phyloP scores from a whole-genome alignment of 2,797 vertebrate species.

The Kryptolebias ocellatus region DNA sequence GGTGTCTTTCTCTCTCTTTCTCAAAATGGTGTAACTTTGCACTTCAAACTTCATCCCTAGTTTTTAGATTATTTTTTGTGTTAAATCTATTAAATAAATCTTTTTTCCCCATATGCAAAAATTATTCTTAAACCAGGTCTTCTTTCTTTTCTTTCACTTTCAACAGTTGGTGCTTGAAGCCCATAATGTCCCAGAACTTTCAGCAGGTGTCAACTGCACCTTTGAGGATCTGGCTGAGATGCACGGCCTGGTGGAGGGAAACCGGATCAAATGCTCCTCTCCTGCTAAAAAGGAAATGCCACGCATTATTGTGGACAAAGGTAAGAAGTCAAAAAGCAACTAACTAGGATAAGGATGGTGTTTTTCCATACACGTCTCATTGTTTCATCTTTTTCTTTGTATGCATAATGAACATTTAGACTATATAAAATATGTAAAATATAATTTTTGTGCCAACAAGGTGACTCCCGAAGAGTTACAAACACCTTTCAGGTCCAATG shows the following conservation, averaged over 20 bases:
- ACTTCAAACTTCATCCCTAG: background rate
- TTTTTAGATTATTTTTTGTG: too few species aligned
- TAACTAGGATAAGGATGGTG: too few species aligned
- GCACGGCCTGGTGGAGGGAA: slow-evolving; percentile 94
- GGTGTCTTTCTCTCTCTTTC: slow-evolving; percentile 1
- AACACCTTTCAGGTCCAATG: too few species aligned
- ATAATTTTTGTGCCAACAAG: too few species aligned
- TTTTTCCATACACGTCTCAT: background rate
- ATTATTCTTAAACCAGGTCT: background rate
- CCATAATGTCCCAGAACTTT: slow-evolving; percentile 96
- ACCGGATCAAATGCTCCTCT: slow-evolving; percentile 92
- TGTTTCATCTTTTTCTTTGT: background rate
- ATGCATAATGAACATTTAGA: background rate
- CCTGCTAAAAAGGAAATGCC: slow-evolving; percentile 96
- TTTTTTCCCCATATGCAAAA: too few species aligned
- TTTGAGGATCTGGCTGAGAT: slow-evolving; percentile 97
- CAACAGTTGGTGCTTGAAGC: slow-evolving; percentile 93
- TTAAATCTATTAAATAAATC: too few species aligned
- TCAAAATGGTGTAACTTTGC: background rate
- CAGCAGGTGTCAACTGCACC: slow-evolving; percentile 95
- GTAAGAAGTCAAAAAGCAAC: slow-evolving; percentile 69
- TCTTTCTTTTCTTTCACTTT: slow-evolving; percentile 6
- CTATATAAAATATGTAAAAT: background rate
- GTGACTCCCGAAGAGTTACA: too few species aligned
- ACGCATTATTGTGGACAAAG: slow-evolving; percentile 92